Base-by-base conservation (phyloP, 2,113 vertebrate species). In the Psettodes erumei region DNA sequence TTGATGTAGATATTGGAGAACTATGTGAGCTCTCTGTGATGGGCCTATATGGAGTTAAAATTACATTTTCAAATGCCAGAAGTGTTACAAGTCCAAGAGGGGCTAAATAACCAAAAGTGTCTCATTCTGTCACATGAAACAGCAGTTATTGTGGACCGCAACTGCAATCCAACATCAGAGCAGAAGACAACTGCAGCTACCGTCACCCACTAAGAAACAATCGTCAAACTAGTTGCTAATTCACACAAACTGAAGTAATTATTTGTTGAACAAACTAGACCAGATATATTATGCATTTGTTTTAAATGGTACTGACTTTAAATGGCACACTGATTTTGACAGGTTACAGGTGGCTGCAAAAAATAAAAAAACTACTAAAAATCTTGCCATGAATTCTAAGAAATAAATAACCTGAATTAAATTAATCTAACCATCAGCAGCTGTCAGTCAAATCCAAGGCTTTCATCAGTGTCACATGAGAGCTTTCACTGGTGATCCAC, bases 1-100 rank as follows among this genome's bases (percentile, higher is more conserved):
- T 72, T 40, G 13, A 45, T 74, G 54, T 32, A 38, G 66, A 38
- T 59, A 80, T 77, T 4, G 0, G 43, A 53, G 35, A 79, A 38
- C 15, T 66, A 28, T 53, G 71, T 47, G 42, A 72, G 11, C 59
- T 75, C 21, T 80, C 38, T 68, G 47, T 62, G 45, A 48, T 48
- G 60, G 54, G 65, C 71, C 64, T 56, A 53, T 37, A 53, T 45
- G 13, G 32, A 65, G 33, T 79, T 75, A 54, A 58, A 73, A n/a
- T 75, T 59, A 51, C 47, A 54, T 37, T 35, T 76, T 79, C 69
- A 82, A 79, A 81, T 79, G 23, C 73, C 85, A 74, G 60, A 74
- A 56, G 42, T 40, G 64, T 72, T 71, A 58, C 66, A 79, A 62
- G 37, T 48, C 48, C 48, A 45, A 60, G 18, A 79, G 27, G 3